Conservation (phyloP, 2,888 invertebrate genomes). For the Lithophane semibrunnea region DNA sequence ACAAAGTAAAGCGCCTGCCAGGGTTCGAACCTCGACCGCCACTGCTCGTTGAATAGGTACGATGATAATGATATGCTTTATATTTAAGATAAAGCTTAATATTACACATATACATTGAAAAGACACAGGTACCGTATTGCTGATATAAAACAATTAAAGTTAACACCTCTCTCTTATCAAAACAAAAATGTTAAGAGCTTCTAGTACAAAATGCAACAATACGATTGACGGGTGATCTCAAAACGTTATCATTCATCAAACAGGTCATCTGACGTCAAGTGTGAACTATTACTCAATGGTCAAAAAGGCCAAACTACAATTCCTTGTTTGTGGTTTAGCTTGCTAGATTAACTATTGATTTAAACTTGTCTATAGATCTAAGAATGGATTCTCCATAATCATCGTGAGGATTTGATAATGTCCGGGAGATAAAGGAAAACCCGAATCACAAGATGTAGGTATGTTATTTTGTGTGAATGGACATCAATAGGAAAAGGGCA, state of each 20-base stretch:
- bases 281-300: slow-evolving; percentile 38
- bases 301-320: slow-evolving; percentile 31
- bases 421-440: slow-evolving; percentile 34
- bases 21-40: no score
- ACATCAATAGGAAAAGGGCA: slow-evolving; percentile 46
- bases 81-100: no score
- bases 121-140: background rate
- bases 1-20: no score
- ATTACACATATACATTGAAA: no score
- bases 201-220: slow-evolving; percentile 15
- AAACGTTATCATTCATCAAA: slow-evolving; percentile 51
- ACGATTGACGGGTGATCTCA: slow-evolving; percentile 46
- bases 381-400: background rate
- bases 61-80: background rate
- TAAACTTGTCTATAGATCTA: background rate
- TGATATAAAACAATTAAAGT: background rate
- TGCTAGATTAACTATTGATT: slow-evolving; percentile 5
- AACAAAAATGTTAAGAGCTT: slow-evolving; percentile 21
- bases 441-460: slow-evolving; percentile 7
- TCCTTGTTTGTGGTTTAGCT: slow-evolving; percentile 19
- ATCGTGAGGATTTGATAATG: background rate
- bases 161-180: background rate
- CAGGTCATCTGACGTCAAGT: slow-evolving; percentile 33
- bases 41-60: no score
- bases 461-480: slow-evolving; percentile 25